Base-by-base conservation (phyloP, 2,888 invertebrate species). In the Pseudeuparius sepicola region DNA sequence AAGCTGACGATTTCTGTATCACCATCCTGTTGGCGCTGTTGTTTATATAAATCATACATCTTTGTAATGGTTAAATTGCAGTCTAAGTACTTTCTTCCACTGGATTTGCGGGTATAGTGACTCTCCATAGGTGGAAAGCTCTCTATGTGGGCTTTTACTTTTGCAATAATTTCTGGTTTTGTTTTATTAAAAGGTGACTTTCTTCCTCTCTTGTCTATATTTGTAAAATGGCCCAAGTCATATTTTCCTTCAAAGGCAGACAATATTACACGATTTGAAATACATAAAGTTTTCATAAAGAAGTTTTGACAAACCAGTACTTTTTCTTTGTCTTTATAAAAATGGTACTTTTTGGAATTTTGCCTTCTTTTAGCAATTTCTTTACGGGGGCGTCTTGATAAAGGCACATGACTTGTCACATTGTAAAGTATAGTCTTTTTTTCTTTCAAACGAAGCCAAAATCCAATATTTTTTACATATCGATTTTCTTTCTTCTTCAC, bases 181-280 rank as follows among this genome's bases (percentile, higher is more conserved):
- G 37, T 37, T 27, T 26, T 28, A 34, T 37, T 37, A n/a, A 10
- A 12, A 10, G 33, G 23, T 10, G 33, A n/a, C n/a, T 29, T 29
- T 9, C 27, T 33, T 24, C 33, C 33, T 3, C 37, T 32, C 6
- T 26, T 37, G 18, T 37, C 33, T 9, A 14, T 6, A 6, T 9
- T 26, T 17, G n/a, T 17, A 14, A 26, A 34, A 34, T 27, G 28
- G 15, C 14, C 28, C 20, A 32, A 31, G 14, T 16, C 12, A 13
- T 17, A 13, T 12, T 23, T 37, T 9, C 18, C 14, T 28, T 25
- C 23, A 20, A 37, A 31, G 24, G 33, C 37, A 12, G 28, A 31
- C 10, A 24, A 11, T 14, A 33, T 33, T 20, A 20, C 26, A 9
- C 28, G 31, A 37, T 37, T 37, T 13, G 29, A 29, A 14, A 29